phyloP scores from a whole-genome alignment of 30 jellyfish, hydroid and myxozoan species.

The Hydractinia echinata region DNA sequence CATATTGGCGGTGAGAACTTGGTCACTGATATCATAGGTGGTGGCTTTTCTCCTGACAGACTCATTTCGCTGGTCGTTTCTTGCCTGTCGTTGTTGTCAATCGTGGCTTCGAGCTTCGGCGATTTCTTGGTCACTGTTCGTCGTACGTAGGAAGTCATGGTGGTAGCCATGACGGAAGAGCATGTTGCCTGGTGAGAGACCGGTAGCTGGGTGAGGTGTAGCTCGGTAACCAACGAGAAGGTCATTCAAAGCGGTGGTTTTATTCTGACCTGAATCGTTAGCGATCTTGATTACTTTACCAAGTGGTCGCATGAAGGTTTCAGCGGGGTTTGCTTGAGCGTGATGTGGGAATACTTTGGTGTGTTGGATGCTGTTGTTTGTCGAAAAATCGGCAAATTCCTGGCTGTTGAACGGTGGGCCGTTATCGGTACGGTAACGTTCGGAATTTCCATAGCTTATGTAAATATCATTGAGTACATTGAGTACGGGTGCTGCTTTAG shows the following conservation, averaged over 20 bases:
- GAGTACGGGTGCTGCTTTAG: neutral
- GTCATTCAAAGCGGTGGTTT: neutral
- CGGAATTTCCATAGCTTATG: neutral
- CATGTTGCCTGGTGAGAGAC: neutral
- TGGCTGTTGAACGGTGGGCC: neutral
- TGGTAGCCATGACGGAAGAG: neutral
- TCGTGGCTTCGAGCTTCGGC: neutral
- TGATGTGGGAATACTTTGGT: neutral
- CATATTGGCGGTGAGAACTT: neutral
- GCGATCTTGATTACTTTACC: slow-evolving; percentile 21
- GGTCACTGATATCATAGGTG: neutral
- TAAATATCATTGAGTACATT: neutral
- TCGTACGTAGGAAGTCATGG: neutral
- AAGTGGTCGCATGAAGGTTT: slow-evolving; percentile 13
- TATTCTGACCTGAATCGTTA: neutral
- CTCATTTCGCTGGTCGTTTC: neutral
- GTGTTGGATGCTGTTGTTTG: neutral
- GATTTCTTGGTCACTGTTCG: neutral
- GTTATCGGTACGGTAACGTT: neutral
- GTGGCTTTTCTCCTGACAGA: neutral
- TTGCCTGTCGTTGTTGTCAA: neutral
- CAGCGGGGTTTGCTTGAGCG: neutral
- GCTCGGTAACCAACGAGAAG: neutral
- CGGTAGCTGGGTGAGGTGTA: neutral
- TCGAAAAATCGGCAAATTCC: neutral